Conservation (phyloP, 1,140 invertebrate species). For the Oreohelix idahoensis region DNA sequence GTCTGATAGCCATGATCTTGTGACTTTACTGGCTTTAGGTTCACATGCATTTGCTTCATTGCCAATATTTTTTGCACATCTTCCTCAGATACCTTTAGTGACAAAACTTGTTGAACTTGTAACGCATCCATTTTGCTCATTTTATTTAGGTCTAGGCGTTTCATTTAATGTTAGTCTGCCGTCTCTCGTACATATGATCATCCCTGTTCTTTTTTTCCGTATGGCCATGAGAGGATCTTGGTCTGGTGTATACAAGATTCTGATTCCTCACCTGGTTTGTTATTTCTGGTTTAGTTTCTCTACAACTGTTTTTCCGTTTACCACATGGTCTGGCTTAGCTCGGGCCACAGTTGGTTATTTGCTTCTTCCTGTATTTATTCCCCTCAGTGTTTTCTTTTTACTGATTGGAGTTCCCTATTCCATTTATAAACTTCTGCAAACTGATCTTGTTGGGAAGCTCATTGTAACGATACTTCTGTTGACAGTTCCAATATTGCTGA, state of each 20-base stretch:
- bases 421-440: slow-evolving; percentile 53
- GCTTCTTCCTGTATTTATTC: slow-evolving; percentile 62
- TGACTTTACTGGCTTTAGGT: slow-evolving; percentile 83
- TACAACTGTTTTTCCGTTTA: slow-evolving; percentile 67
- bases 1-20: slow-evolving; percentile 79
- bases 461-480: slow-evolving; percentile 58
- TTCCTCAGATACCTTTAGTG: slow-evolving; percentile 59
- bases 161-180: slow-evolving; percentile 74
- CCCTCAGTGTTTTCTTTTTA: slow-evolving; percentile 49
- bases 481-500: slow-evolving; percentile 56
- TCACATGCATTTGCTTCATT: slow-evolving; percentile 85
- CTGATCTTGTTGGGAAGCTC: slow-evolving; percentile 62
- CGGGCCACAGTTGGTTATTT: slow-evolving; percentile 80
- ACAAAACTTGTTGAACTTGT: slow-evolving; percentile 49
- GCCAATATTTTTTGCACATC: slow-evolving; percentile 85
- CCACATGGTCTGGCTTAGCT: slow-evolving; percentile 85
- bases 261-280: slow-evolving; percentile 88
- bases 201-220: slow-evolving; percentile 81
- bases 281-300: slow-evolving; percentile 87
- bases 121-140: slow-evolving; percentile 53
- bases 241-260: slow-evolving; percentile 83
- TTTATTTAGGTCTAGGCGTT: slow-evolving; percentile 57
- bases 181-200: slow-evolving; percentile 83
- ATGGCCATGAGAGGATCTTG: slow-evolving; percentile 83
- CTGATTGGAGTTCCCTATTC: slow-evolving; percentile 47